Base-by-base conservation (phyloP, 2,888 invertebrate species). In the Trissolcus brochymenae region DNA sequence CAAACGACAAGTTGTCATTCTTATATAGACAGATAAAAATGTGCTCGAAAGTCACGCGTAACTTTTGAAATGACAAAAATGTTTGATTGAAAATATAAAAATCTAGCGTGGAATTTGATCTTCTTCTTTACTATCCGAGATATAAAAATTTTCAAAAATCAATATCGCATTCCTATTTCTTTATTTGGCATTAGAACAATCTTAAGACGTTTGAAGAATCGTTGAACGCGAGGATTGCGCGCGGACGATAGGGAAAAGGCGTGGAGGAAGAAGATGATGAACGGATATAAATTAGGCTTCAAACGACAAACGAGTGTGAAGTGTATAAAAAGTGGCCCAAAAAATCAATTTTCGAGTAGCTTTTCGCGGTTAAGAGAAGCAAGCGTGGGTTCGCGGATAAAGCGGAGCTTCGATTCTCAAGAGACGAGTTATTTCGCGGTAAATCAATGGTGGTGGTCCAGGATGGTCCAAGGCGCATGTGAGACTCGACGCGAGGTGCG, bases 371-470 rank as follows among this genome's bases (percentile, higher is more conserved):
- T 46, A 46, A 46, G 29, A 17, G 50, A 19, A 62, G 29, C 21
- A 49, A 54, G 54, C 14, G 66, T 29, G 21, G 50, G 19, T 46
- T 46, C 49, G 54, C 61, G 53, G 54, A 49, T 21, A 51, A 57
- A 55, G 51, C 55, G 13, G 17, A 54, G 64, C 66, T 56, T 62
- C 40, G 76, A 62, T 66, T 76, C 70, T 76, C 66, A 76, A 66
- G 76, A 67, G 72, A 67, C 29, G 61, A 71, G 57, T 76, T 71
- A 70, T 79, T 76, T 76, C 61, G 74, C 59, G 73, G 79, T 75
- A 78, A 78, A 79, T 77, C 79, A 75, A 79, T 79, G 79, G 79
- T 70, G 70, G 49, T 62, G 61, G 74, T 76, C 74, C 76, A 73
- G 76, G 68, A 35, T 66, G 65, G 74, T 74, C 56, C 60, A 67